phyloP scores from a whole-genome alignment of 2,113 vertebrate species.

The Brienomyrus longianalis region DNA sequence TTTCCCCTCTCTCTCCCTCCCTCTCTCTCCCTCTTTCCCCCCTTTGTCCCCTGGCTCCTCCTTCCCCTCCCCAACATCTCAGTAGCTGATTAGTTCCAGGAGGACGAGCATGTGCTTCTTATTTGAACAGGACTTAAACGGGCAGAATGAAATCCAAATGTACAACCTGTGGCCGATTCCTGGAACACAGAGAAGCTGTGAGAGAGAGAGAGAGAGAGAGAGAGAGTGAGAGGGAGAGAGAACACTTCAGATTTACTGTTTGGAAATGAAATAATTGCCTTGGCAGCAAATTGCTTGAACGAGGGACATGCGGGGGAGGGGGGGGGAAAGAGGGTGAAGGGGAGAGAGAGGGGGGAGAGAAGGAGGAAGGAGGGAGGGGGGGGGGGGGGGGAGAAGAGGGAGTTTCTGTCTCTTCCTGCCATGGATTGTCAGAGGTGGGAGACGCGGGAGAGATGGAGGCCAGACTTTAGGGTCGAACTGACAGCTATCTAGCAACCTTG shows the following conservation, averaged over 20 bases:
- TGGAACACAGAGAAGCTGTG: neutral
- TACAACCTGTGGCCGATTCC: constrained; percentile 32
- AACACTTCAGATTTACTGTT: constrained; percentile 42
- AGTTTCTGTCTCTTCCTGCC: neutral
- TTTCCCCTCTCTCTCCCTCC: neutral
- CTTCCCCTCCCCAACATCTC: neutral
- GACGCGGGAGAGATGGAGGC: neutral
- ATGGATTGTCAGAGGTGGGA: neutral
- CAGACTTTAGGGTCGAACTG: neutral
- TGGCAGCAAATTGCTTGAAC: constrained; percentile 20
- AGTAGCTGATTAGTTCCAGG: constrained; percentile 42
- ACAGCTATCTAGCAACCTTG: neutral
- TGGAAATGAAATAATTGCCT: constrained; percentile 40
- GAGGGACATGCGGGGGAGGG: neutral
- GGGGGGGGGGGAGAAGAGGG: too few species aligned
- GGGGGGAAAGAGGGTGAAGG: too few species aligned
- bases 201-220: constrained; percentile 1
- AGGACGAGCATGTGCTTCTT: constrained; percentile 45
- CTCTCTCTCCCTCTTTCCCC: neutral
- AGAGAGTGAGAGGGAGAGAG: constrained; percentile 5
- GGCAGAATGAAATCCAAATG: constrained; percentile 46
- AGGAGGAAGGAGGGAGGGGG: too few species aligned
- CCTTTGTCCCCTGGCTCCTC: constrained; percentile 9
- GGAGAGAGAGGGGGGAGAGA: too few species aligned
- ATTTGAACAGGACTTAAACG: constrained; percentile 39